Percentiles rank a stretch among this genome's conserved stretches.
These are phyloP conservation scores for Protosalanx chinensis DNA, from an alignment of 2,797 vertebrate genomes.

Conservation along the genomic window DNA sequence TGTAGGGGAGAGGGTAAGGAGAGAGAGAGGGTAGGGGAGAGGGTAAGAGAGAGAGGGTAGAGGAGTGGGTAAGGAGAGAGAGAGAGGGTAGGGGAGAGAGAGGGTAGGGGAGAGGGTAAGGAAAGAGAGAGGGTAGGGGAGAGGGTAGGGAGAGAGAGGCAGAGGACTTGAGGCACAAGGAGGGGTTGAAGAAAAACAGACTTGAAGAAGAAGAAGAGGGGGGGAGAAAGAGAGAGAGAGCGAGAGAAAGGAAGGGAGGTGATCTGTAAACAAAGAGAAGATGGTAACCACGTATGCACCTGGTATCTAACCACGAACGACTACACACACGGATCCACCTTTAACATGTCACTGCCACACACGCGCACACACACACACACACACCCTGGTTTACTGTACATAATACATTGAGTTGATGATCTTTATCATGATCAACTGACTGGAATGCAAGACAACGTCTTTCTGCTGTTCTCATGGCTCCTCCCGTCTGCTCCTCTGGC, in stretches of 20 bases:
- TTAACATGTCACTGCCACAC: slow-evolving; percentile 65
- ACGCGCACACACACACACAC: background rate
- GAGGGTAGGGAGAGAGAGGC: background rate
- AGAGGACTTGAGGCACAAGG: too few relatives aligned
- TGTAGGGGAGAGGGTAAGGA: too few relatives aligned
- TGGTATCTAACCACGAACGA: slow-evolving; percentile 73
- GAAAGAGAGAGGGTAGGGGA: too few relatives aligned
- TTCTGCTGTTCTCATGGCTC: slow-evolving; percentile 18
- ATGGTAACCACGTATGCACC: slow-evolving; percentile 81
- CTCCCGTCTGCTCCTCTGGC: slow-evolving; percentile 1
- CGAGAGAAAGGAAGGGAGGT: slow-evolving; percentile 71
- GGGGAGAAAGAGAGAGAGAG: slow-evolving; percentile 21
- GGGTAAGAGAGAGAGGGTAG: too few relatives aligned
- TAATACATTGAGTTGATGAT: background rate
- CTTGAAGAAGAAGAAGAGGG: slow-evolving; percentile 20
- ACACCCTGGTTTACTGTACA: background rate
- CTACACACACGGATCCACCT: slow-evolving; percentile 69
- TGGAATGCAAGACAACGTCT: background rate
- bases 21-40: too few relatives aligned
- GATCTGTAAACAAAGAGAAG: slow-evolving; percentile 81
- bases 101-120: too few relatives aligned
- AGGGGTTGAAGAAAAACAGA: background rate
- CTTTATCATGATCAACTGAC: background rate
- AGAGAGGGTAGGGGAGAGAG: too few relatives aligned
- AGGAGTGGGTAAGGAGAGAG: too few relatives aligned